phyloP scores from a whole-genome alignment of 2,888 invertebrate genomes.

The Aromia moschata region DNA sequence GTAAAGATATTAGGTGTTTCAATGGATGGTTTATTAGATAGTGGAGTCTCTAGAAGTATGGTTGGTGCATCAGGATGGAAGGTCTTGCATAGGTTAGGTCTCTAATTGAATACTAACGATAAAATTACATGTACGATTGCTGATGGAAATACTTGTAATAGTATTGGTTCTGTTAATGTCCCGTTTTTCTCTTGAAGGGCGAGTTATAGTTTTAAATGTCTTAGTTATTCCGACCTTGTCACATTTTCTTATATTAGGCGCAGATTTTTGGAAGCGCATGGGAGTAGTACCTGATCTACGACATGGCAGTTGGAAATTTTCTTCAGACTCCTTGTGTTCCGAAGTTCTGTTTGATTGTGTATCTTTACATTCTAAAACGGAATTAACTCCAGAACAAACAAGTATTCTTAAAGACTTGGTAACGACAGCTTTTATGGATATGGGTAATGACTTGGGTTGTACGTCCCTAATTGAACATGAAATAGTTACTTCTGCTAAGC shows the following conservation, averaged over 20 bases:
- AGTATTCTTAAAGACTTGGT: background rate
- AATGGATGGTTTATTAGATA: slow-evolving; percentile 19
- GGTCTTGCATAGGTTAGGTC: slow-evolving; percentile 1
- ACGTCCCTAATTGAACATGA: background rate
- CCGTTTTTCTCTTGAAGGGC: slow-evolving; percentile 2
- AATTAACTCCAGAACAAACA: background rate
- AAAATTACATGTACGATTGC: slow-evolving; percentile 4
- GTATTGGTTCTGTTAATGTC: slow-evolving; percentile 8
- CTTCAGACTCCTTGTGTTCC: background rate
- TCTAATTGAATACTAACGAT: background rate
- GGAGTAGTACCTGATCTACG: background rate
- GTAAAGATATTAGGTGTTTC: slow-evolving; percentile 7
- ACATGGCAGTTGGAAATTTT: background rate
- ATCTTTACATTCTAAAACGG: background rate
- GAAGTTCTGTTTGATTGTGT: background rate
- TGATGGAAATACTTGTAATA: slow-evolving; percentile 5
- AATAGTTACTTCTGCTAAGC: background rate
- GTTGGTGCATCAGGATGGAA: slow-evolving; percentile 1
- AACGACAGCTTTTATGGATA: background rate
- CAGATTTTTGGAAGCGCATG: background rate
- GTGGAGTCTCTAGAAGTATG: slow-evolving; percentile 15
- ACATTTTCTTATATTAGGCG: background rate
- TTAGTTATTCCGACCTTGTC: background rate
- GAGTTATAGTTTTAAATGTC: background rate
- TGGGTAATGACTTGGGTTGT: background rate